Evolutionary conservation across 2,888 invertebrate species (phyloP), one percentile per base, ranked within the genome.

Genomic region (Plebejus argus): DNA sequence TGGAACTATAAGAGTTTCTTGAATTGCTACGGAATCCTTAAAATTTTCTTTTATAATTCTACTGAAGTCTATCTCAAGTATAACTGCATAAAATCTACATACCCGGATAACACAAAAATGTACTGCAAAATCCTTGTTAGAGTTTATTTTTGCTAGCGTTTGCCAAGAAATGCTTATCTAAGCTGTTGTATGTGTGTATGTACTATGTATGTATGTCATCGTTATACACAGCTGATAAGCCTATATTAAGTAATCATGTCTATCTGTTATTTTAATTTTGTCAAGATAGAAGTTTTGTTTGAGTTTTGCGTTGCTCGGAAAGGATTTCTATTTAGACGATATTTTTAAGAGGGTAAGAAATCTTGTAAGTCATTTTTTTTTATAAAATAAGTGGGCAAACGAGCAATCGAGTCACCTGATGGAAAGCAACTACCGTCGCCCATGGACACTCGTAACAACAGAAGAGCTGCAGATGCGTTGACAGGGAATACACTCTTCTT

Each of bases 121-220:
- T 66, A 66, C 28, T 15, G 6, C 23, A 15, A 6, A 66, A 66
- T 66, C 3, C 61, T 28, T 28, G 20, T 4, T 58, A 5, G 23
- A 12, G 66, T 66, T 28, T 28, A 2, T 10, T 33, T 28, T 6
- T 33, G 15, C 18, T 15, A 66, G 66, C 15, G 28, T 18, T 66
- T 66, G 66, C 66, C 66, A 66, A 66, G 66, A 66, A 66, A 33
- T 33, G 6, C 18, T 66, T 66, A 66, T 66, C 66, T 28, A 66
- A 15, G 28, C 23, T 66, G 2, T 0, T 66, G 61, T 66, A 5
- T 23, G 61, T 66, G 0, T 61, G 23, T 61, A 3, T 23, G 61
- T 66, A 12, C 12, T 66, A 0, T 61, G 23, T 61, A 3, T 23
- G 61, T 66, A 12, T 23, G 23, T 23, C 12, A 23, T 23, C 20